Base-by-base conservation (phyloP, 2,113 vertebrate genomes). In the Origma solitaria region DNA sequence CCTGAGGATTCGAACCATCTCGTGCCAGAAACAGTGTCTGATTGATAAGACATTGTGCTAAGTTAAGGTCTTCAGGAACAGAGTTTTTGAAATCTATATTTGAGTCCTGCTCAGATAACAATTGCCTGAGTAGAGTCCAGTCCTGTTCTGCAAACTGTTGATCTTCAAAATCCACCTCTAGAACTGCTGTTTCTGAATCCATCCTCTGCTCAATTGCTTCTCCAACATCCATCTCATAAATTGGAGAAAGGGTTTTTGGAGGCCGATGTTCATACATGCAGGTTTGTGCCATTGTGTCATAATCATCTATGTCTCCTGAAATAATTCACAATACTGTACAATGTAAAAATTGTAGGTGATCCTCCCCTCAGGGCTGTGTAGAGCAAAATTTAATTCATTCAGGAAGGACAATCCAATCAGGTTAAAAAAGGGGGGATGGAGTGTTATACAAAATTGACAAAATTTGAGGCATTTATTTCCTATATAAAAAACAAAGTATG, bases 281-380 rank as follows among this genome's bases (percentile, higher is more conserved):
- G 99, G 95, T 98, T 99, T 99, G 99, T 99, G 99, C 98, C 99
- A 98, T 96, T 99, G 98, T 99, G 98, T 99, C 99, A 99, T 98
- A 99, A 99, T 98, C 99, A 98, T 98, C 98, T 99, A 99, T 98
- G 98, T 99, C 98, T 98, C 99, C 99, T 99, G 99, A 99, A 99
- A 99, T 98, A 99, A 99, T 99, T 98, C 98, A 99, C 98, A 99
- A 99, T 98, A 99, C 99, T 99, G 98, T 96, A 99, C 98, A 99
- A 98, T 99, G 99, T 99, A 99, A 99, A 99, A 98, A 97, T 96
- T 98, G 98, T 94, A 98, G 98, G 97, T 92, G 92, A 97, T 95
- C 94, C 84, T 96, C 94, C 97, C 95, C 96, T 97, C 96, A 97
- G 97, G 96, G 97, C 95, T 97, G 95, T 96, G 97, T 94, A 98